phyloP scores from a whole-genome alignment of 2,888 invertebrate genomes.

The Lasius platythorax region DNA sequence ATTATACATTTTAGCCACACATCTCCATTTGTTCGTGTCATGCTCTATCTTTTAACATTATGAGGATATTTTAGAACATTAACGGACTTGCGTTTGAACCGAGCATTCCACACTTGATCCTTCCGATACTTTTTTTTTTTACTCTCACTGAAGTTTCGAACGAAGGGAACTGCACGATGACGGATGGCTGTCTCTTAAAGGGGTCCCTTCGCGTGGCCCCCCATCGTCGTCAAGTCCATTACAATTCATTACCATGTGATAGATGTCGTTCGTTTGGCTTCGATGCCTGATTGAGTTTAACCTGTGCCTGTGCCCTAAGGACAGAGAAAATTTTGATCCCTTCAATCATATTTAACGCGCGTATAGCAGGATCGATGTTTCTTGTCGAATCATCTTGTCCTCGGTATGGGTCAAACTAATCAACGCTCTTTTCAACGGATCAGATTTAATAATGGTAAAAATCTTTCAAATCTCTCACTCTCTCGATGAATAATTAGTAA shows the following conservation, averaged over 20 bases:
- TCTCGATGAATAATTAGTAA: conserved; percentile 35
- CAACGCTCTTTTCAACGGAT: conserved; percentile 57
- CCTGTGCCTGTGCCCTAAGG: conserved; percentile 64
- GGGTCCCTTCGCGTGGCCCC: conserved; percentile 71
- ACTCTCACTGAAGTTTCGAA: conserved; percentile 54
- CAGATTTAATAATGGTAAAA: conserved; percentile 32
- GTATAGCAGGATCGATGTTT: conserved; percentile 59
- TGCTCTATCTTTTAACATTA: conserved; percentile 8
- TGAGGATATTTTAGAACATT: background rate
- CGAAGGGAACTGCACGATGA: conserved; percentile 76
- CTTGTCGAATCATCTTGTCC: conserved; percentile 54
- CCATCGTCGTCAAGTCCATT: conserved; percentile 77
- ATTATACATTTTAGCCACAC: conserved; percentile 2
- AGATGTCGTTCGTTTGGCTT: conserved; percentile 81
- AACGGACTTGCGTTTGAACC: conserved; percentile 31
- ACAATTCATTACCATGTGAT: conserved; percentile 82
- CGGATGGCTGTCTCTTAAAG: conserved; percentile 80
- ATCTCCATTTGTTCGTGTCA: conserved; percentile 8
- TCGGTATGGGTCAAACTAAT: conserved; percentile 38
- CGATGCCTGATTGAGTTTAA: conserved; percentile 80
- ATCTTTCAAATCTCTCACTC: conserved; percentile 3
- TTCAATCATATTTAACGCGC: conserved; percentile 66
- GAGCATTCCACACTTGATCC: conserved; percentile 46
- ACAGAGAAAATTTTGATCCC: conserved; percentile 63
- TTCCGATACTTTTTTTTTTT: conserved; percentile 11